These are phyloP conservation scores for Varecia variegata DNA, from an alignment of 2,797 vertebrate species.

Conservation along the genomic window DNA sequence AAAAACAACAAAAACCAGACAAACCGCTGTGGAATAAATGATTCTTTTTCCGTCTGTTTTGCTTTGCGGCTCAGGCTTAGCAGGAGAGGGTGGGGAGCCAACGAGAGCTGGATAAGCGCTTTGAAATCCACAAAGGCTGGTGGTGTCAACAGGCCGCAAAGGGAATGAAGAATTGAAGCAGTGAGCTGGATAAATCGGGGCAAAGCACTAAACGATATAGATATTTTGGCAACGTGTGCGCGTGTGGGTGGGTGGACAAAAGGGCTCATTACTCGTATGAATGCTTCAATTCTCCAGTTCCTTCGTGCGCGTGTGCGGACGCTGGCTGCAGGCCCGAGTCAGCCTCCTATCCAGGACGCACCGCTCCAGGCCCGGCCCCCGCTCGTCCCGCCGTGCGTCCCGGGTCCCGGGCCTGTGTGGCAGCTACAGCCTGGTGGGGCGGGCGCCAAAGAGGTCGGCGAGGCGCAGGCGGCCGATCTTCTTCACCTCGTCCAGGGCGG, in stretches of 20 bases:
- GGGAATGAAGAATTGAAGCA: background rate
- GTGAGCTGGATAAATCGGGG: background rate
- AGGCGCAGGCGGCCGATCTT: conserved; percentile 88
- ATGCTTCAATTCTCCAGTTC: background rate
- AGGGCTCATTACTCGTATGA: background rate
- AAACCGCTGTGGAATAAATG: background rate
- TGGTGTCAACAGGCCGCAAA: background rate
- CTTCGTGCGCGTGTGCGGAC: background rate
- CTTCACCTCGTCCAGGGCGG: conserved; percentile 88
- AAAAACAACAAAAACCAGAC: background rate
- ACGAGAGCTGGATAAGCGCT: background rate
- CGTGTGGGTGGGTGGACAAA: background rate
- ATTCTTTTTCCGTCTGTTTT: background rate
- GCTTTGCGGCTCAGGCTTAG: background rate
- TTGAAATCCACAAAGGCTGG: background rate
- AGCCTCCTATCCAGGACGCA: background rate
- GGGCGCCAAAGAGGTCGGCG: conserved; percentile 57
- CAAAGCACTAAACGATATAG: background rate
- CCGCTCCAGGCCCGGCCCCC: too few species aligned
- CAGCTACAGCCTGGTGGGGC: background rate
- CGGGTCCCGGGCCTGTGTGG: background rate
- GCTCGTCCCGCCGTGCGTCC: background rate
- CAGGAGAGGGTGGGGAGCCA: background rate
- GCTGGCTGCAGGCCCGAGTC: background rate
- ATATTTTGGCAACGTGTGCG: background rate